Conservation (phyloP, 2,113 vertebrate genomes). For the Miniopterus natalensis region DNA sequence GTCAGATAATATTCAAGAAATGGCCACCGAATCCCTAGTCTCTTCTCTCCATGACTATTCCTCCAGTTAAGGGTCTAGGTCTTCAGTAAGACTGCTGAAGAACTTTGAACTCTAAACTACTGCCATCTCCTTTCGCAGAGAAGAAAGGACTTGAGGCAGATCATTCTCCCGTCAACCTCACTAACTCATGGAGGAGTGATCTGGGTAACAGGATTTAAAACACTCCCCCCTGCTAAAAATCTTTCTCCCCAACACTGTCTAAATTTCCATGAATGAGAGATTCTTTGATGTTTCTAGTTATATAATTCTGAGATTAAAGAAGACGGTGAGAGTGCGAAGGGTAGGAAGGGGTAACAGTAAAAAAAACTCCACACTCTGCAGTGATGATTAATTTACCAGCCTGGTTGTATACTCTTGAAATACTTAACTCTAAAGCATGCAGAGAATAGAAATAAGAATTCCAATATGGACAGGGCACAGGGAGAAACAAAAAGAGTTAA, state of each 20-base stretch:
- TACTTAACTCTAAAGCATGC: conserved; percentile 61
- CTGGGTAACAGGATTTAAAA: conserved; percentile 25
- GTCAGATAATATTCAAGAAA: conserved; percentile 12
- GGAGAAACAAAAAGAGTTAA: conserved; percentile 21
- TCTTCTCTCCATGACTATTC: not conserved
- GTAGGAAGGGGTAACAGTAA: not conserved
- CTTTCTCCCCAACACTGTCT: not conserved
- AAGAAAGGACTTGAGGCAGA: conserved; percentile 7
- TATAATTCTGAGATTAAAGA: conserved; percentile 48
- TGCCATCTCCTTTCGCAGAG: not conserved
- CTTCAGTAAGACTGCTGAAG: conserved; percentile 14
- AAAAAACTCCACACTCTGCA: not conserved
- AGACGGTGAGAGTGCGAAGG: conserved; percentile 9
- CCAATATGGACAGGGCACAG: not conserved
- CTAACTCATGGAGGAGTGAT: not conserved
- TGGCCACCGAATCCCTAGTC: not conserved
- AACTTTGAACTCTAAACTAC: conserved; percentile 28
- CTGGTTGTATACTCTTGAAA: conserved; percentile 44
- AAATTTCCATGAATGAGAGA: conserved; percentile 13
- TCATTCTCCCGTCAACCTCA: not conserved
- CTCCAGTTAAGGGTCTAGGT: conserved; percentile 7
- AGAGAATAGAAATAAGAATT: conserved; percentile 42
- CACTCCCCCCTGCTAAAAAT: not conserved
- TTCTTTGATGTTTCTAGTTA: conserved; percentile 42
- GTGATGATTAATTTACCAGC: conserved; percentile 47